Conservation (phyloP, 2,888 invertebrate genomes). For the Pachymerium ferrugineum region DNA sequence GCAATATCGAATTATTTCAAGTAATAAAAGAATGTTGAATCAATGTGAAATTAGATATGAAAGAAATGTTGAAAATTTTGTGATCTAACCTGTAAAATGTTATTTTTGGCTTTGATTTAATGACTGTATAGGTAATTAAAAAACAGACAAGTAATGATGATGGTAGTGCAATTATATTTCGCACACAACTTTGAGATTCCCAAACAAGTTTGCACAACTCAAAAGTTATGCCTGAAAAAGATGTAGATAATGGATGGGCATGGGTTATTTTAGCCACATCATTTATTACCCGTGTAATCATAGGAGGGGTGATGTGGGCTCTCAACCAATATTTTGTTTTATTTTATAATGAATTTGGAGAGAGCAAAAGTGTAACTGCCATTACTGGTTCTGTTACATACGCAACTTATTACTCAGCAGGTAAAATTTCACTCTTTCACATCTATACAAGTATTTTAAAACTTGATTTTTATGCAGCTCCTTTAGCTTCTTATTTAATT, state of each 20-base stretch:
- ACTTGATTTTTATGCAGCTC: neutral
- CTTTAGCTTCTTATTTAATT: neutral
- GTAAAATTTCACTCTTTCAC: neutral
- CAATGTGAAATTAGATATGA: too few species aligned
- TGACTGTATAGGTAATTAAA: too few species aligned
- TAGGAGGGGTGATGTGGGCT: slow-evolving; percentile 39
- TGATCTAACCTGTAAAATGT: too few species aligned
- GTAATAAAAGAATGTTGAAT: too few species aligned
- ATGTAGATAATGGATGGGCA: slow-evolving; percentile 40
- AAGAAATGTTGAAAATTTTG: too few species aligned
- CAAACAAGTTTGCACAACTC: too few species aligned
- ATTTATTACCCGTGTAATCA: slow-evolving; percentile 37
- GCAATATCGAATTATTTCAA: too few species aligned
- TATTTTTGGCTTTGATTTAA: neutral
- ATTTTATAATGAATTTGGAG: slow-evolving; percentile 37
- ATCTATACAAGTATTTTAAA: neutral
- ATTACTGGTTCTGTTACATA: slow-evolving; percentile 39
- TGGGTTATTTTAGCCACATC: slow-evolving; percentile 40
- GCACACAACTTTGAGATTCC: too few species aligned
- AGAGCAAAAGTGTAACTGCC: slow-evolving; percentile 39
- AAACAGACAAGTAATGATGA: too few species aligned
- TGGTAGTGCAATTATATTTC: too few species aligned
- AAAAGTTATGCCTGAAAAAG: too few species aligned
- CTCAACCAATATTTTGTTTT: slow-evolving; percentile 38
- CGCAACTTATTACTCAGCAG: slow-evolving; percentile 39